Evolutionary conservation across 2,888 invertebrate species (phyloP).

Genomic region (Tetranychus truncatus): DNA sequence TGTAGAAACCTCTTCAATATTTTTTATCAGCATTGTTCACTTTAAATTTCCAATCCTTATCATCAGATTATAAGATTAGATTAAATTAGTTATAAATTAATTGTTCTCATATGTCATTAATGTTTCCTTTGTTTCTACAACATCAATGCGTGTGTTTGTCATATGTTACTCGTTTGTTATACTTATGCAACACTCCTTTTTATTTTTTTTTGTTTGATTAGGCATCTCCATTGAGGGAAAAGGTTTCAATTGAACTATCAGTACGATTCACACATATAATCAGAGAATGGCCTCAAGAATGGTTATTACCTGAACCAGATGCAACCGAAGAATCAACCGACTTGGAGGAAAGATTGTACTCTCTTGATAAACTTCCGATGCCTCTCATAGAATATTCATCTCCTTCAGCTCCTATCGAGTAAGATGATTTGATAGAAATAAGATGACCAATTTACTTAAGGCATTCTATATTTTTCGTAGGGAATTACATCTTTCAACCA

Average conservation of each 20-base stretch:
- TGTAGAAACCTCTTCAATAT: background rate
- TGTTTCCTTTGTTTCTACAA: background rate
- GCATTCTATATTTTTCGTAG: background rate
- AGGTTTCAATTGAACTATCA: slow-evolving; percentile 47
- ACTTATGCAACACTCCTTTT: background rate
- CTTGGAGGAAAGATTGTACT: background rate
- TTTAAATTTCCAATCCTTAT: too few species aligned
- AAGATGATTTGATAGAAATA: background rate
- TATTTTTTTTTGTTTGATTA: background rate
- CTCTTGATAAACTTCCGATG: background rate
- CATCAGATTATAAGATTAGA: background rate
- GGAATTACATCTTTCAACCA: slow-evolving; percentile 50
- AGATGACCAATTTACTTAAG: background rate
- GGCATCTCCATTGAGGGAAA: slow-evolving; percentile 25
- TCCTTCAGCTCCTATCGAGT: background rate
- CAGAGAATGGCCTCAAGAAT: slow-evolving; percentile 31
- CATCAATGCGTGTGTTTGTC: too few species aligned
- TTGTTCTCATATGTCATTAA: background rate
- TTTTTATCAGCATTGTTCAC: too few species aligned
- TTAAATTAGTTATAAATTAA: background rate
- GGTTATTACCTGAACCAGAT: background rate
- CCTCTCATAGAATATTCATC: background rate
- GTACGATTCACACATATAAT: slow-evolving; percentile 53
- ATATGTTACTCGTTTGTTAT: background rate
- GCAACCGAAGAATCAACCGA: background rate